A percentile compares a stretch with the other conserved stretches of the same genome.
Evolutionary conservation across 35 echinoderm and acorn worm species (phyloP).

Genomic region (Hemicentrotus pulcherrimus): DNA sequence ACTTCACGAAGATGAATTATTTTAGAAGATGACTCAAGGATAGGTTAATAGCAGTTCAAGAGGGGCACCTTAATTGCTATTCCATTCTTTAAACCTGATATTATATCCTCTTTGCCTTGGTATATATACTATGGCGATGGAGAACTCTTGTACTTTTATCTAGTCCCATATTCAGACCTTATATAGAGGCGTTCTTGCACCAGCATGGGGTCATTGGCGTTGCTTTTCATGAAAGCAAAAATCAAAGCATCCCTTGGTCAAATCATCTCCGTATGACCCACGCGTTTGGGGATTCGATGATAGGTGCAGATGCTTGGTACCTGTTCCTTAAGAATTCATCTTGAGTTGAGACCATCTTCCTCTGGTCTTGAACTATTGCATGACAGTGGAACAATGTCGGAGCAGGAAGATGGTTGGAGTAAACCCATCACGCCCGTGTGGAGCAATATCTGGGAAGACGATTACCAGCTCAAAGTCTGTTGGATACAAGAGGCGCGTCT

Average conservation of each 20-base stretch:
- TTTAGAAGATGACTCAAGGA: background rate
- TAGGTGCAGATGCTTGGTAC: background rate
- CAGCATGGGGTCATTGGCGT: background rate
- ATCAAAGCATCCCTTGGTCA: background rate
- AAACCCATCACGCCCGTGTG: too few relatives aligned
- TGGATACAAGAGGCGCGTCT: background rate
- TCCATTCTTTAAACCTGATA: background rate
- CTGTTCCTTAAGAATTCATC: background rate
- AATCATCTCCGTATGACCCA: too few relatives aligned
- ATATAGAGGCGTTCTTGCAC: background rate
- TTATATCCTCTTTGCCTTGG: background rate
- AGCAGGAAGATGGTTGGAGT: background rate
- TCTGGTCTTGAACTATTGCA: background rate
- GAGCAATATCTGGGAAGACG: background rate
- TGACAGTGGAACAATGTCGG: background rate
- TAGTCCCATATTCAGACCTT: background rate
- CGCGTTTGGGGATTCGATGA: background rate
- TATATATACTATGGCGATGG: background rate
- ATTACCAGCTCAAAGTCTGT: background rate
- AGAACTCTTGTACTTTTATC: background rate
- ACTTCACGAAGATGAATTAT: conserved; percentile 4
- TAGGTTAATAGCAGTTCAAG: conserved; percentile 17
- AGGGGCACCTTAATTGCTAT: conserved; percentile 9
- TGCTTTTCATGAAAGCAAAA: background rate
- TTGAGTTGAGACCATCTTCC: background rate